Evolutionary conservation across 2,797 vertebrate genomes (phyloP).

Genomic region (Ataeniobius toweri): DNA sequence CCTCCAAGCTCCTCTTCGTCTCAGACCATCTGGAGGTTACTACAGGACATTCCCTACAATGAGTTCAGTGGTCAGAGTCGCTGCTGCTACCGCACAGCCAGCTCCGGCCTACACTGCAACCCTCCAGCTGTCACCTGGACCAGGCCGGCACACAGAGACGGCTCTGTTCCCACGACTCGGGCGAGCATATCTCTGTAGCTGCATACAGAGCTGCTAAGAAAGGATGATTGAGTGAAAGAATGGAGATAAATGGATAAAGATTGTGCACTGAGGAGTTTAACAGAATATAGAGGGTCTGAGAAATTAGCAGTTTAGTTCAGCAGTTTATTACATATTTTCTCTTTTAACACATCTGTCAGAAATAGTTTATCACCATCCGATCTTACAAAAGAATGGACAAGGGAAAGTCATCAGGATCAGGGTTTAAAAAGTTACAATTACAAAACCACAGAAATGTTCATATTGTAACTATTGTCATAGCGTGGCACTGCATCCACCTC

Average conservation of each 20-base stretch:
- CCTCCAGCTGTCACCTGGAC: constrained; percentile 78
- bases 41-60: constrained; percentile 77
- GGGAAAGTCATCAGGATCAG: background rate
- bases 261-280: background rate
- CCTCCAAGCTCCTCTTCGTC: constrained; percentile 11
- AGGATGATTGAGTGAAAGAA: background rate
- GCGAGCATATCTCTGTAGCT: constrained; percentile 10
- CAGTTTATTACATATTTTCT: constrained; percentile 61
- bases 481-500: background rate
- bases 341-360: constrained; percentile 27
- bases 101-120: constrained; percentile 47
- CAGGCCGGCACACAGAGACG: constrained; percentile 48
- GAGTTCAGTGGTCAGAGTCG: constrained; percentile 57
- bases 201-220: constrained; percentile 19
- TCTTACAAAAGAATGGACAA: constrained; percentile 63
- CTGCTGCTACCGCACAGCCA: constrained; percentile 41
- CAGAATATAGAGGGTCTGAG: background rate
- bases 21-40: constrained; percentile 80
- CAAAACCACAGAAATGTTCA: background rate
- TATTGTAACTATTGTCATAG: background rate
- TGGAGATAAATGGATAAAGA: constrained; percentile 5
- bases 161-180: constrained; percentile 58
- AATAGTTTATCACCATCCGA: constrained; percentile 29
- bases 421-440: background rate
- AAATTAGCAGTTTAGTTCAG: constrained; percentile 25